Percentiles rank a stretch among this genome's conserved stretches.
These are phyloP conservation scores for Tanypteryx hageni DNA, from an alignment of 2,888 invertebrate species.

Conservation along the genomic window DNA sequence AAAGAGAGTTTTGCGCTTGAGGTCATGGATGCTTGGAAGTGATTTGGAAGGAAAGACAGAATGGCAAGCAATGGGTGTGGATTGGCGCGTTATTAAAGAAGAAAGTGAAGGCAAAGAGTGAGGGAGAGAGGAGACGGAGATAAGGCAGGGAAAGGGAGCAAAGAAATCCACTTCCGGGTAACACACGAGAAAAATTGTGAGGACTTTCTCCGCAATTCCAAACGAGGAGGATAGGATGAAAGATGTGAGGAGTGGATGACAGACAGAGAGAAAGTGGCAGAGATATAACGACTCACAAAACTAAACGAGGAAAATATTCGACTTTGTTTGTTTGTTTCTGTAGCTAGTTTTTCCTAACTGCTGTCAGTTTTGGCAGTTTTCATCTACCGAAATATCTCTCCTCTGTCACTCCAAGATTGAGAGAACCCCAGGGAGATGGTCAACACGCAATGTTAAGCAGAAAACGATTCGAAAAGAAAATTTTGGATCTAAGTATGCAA, in stretches of 20 bases:
- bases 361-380: too few species aligned
- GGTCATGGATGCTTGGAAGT: not conserved
- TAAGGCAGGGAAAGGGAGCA: not conserved
- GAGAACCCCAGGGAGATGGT: too few species aligned
- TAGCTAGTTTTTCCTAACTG: too few species aligned
- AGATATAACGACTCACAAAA: too few species aligned
- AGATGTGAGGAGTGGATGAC: conserved; percentile 71
- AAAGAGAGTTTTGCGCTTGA: not conserved
- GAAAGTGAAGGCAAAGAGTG: conserved; percentile 66
- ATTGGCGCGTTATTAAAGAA: conserved; percentile 67
- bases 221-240: conserved; percentile 67
- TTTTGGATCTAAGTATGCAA: too few species aligned
- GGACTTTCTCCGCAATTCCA: conserved; percentile 34
- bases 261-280: too few species aligned
- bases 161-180: not conserved
- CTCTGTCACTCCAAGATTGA: too few species aligned
- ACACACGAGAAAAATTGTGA: not conserved
- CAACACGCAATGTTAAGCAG: too few species aligned
- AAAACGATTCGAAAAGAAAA: too few species aligned
- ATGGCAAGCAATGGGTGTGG: conserved; percentile 66
- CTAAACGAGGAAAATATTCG: too few species aligned
- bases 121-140: conserved; percentile 62
- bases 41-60: conserved; percentile 17
- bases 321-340: too few species aligned
- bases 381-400: too few species aligned